Percentiles rank a stretch among this genome's conserved stretches.
Evolutionary conservation across 2,888 invertebrate genomes (phyloP).

Genomic region (Steromphala cineraria): DNA sequence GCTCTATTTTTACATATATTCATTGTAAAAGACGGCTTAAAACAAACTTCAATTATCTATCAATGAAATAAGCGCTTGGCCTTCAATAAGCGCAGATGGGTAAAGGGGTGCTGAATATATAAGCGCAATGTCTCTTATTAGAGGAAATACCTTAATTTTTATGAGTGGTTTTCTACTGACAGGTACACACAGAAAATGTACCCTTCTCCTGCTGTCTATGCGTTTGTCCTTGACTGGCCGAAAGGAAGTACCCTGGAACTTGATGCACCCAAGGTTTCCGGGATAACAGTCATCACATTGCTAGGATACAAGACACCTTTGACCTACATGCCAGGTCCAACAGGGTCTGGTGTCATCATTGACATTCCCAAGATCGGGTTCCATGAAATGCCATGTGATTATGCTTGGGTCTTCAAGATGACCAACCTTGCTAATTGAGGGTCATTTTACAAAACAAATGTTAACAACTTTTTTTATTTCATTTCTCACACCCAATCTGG

Average conservation of each 20-base stretch:
- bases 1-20: too few relatives aligned
- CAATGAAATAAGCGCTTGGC: too few relatives aligned
- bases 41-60: too few relatives aligned
- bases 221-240: slow-evolving; percentile 84
- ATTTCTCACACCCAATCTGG: too few relatives aligned
- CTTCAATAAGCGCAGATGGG: too few relatives aligned
- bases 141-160: too few relatives aligned
- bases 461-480: too few relatives aligned
- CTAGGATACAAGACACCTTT: slow-evolving; percentile 76
- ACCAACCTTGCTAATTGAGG: not conserved
- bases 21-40: too few relatives aligned
- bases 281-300: slow-evolving; percentile 75
- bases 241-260: slow-evolving; percentile 78
- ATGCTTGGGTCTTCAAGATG: slow-evolving; percentile 68
- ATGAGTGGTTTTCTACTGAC: not conserved
- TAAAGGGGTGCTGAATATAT: too few relatives aligned
- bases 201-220: slow-evolving; percentile 80
- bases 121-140: too few relatives aligned
- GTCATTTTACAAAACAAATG: not conserved
- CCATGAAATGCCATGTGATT: slow-evolving; percentile 54
- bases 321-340: slow-evolving; percentile 32
- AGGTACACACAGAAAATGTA: slow-evolving; percentile 47
- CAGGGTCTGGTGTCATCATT: slow-evolving; percentile 53
- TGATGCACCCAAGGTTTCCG: slow-evolving; percentile 74
- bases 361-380: slow-evolving; percentile 54